These are phyloP conservation scores for Caiman crocodilus DNA, from an alignment of 2,797 vertebrate species.

Conservation along the genomic window DNA sequence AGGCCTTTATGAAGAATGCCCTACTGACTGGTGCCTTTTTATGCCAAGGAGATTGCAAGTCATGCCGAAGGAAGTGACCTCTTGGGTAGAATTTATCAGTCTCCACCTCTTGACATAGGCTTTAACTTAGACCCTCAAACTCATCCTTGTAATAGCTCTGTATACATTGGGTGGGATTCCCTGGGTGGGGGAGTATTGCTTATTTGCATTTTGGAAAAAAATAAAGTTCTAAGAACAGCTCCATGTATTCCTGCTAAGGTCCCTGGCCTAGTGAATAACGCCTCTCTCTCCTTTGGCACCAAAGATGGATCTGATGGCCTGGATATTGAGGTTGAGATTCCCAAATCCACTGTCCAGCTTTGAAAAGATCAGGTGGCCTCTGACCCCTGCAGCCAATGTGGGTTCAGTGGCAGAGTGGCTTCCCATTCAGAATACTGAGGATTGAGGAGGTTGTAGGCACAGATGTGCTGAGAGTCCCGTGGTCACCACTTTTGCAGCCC, in stretches of 20 bases:
- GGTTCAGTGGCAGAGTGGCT: not conserved
- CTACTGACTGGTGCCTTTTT: not conserved
- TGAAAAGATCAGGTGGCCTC: too few species aligned
- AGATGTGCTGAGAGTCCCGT: not conserved
- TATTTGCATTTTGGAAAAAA: not conserved
- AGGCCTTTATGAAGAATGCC: constrained; percentile 3
- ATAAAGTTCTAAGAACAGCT: not conserved
- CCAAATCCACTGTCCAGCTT: too few species aligned
- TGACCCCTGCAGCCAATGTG: not conserved
- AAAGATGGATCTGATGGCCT: too few species aligned
- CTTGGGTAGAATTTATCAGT: constrained; percentile 10
- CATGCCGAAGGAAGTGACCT: not conserved
- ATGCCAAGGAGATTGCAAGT: not conserved
- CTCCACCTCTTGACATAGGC: too few species aligned
- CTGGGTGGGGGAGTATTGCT: not conserved
- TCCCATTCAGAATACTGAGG: not conserved
- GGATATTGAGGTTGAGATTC: too few species aligned
- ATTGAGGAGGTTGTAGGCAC: not conserved
- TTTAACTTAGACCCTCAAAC: not conserved
- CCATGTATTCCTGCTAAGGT: not conserved
- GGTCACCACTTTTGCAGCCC: not conserved
- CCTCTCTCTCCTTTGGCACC: not conserved
- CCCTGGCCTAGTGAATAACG: not conserved
- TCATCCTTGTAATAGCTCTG: not conserved
- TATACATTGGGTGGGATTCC: not conserved